Evolutionary conservation across 2,797 vertebrate genomes (phyloP).

Genomic region (Ctenopoma multispine): DNA sequence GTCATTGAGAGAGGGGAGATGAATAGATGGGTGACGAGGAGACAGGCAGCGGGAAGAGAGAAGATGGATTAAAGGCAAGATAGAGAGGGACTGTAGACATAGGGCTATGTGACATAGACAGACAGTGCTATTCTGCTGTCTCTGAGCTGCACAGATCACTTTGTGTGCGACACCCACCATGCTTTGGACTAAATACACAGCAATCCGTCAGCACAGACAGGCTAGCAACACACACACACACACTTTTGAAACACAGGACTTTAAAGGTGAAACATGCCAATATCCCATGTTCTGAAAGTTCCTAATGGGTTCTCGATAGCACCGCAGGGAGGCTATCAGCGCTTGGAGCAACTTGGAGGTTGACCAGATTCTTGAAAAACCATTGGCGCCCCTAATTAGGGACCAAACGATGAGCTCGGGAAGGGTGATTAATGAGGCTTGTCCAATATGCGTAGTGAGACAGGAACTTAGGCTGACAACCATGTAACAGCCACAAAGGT

Average conservation of each 20-base stretch:
- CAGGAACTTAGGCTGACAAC: conserved; percentile 56
- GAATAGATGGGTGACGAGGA: conserved; percentile 59
- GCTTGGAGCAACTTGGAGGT: conserved; percentile 61
- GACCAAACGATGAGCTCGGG: conserved; percentile 68
- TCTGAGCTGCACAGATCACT: conserved; percentile 41
- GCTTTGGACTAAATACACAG: conserved; percentile 45
- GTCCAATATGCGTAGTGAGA: conserved; percentile 57
- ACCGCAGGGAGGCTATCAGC: conserved; percentile 33
- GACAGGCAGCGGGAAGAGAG: conserved; percentile 58
- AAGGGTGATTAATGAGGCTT: conserved; percentile 73
- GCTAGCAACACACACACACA: conserved; percentile 1
- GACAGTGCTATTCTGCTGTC: conserved; percentile 56
- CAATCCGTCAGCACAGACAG: conserved; percentile 45
- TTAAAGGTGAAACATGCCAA: conserved; percentile 48
- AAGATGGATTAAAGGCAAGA: conserved; percentile 67
- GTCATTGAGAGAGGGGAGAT: conserved; percentile 61
- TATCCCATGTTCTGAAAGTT: conserved; percentile 32
- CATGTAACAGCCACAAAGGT: conserved; percentile 44
- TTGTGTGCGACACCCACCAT: conserved; percentile 54
- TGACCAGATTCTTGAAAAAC: conserved; percentile 62
- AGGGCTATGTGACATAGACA: conserved; percentile 54
- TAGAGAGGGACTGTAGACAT: conserved; percentile 50
- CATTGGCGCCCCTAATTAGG: conserved; percentile 73
- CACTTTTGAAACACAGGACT: conserved; percentile 20
- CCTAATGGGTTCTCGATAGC: conserved; percentile 36